Conservation (phyloP, 2,888 invertebrate genomes). For the Polyommatus icarus region DNA sequence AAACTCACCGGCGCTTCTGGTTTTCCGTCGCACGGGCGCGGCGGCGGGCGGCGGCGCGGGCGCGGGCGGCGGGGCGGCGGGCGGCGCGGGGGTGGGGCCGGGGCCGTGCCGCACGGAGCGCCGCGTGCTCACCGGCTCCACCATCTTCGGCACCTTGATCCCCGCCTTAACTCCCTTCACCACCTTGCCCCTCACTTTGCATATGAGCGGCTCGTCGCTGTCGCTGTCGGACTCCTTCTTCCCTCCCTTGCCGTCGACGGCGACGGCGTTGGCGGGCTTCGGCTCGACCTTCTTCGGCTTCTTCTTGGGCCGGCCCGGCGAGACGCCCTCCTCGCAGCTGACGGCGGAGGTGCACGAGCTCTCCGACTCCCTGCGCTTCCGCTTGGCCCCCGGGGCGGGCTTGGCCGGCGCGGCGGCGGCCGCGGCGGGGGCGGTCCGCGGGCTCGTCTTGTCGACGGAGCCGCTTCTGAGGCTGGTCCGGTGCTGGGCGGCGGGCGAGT, state of each 20-base stretch:
- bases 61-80: slow-evolving; percentile 53
- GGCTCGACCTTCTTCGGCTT: slow-evolving; percentile 60
- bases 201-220: slow-evolving; percentile 89
- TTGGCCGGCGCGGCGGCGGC: slow-evolving; percentile 46
- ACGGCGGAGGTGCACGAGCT: slow-evolving; percentile 84
- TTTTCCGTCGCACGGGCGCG: slow-evolving; percentile 79
- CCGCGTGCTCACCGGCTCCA: slow-evolving; percentile 78
- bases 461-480: slow-evolving; percentile 62
- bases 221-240: slow-evolving; percentile 87
- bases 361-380: slow-evolving; percentile 90
- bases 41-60: slow-evolving; percentile 51
- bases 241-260: slow-evolving; percentile 64
- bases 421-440: slow-evolving; percentile 44
- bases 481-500: slow-evolving; percentile 61
- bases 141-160: slow-evolving; percentile 48
- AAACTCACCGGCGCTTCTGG: slow-evolving; percentile 85
- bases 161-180: slow-evolving; percentile 49
- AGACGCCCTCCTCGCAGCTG: slow-evolving; percentile 79
- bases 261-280: slow-evolving; percentile 76
- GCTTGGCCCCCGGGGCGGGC: slow-evolving; percentile 74
- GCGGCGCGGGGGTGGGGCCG: not conserved
- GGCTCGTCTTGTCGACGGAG: slow-evolving; percentile 65
- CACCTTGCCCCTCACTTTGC: slow-evolving; percentile 82
- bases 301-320: slow-evolving; percentile 65
- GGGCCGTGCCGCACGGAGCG: slow-evolving; percentile 76